phyloP scores from a whole-genome alignment of 1,140 invertebrate genomes.

The Eurosta solidaginis region DNA sequence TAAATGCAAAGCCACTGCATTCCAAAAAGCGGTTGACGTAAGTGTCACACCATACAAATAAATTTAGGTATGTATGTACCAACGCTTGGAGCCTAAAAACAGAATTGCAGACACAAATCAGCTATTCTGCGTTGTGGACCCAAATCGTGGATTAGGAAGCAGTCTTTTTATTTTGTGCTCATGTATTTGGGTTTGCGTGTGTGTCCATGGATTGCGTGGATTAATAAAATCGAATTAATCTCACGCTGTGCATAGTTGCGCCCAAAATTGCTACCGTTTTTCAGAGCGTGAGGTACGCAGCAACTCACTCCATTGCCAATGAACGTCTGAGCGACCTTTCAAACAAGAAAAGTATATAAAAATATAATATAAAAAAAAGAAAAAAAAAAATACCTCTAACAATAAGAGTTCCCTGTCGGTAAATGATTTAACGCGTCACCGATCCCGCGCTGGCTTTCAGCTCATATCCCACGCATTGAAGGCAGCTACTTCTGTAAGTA shows the following conservation, averaged over 20 bases:
- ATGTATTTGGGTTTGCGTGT: not conserved
- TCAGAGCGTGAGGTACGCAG: not conserved
- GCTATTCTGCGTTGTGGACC: not conserved
- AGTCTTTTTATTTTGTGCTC: not conserved
- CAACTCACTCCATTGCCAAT: not conserved
- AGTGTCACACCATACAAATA: too few species aligned
- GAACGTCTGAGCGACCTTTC: not conserved
- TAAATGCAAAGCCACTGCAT: not conserved
- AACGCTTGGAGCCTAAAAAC: too few species aligned
- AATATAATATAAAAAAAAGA: not conserved
- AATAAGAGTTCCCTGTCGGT: slow-evolving; percentile 5
- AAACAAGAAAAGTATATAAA: not conserved
- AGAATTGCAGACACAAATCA: too few species aligned
- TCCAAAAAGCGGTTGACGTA: not conserved
- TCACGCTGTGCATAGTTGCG: slow-evolving; percentile 22
- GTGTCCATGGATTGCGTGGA: not conserved
- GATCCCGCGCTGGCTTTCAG: not conserved
- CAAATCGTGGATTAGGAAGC: not conserved
- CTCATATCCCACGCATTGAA: not conserved
- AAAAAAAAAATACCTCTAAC: not conserved
- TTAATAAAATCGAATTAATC: slow-evolving; percentile 31
- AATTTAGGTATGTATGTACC: too few species aligned
- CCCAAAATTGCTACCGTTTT: slow-evolving; percentile 26
- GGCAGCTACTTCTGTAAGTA: not conserved
- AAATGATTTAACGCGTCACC: slow-evolving; percentile 32